These are phyloP conservation scores for Aratinga solstitialis DNA, from an alignment of 2,797 vertebrate genomes.

Conservation along the genomic window DNA sequence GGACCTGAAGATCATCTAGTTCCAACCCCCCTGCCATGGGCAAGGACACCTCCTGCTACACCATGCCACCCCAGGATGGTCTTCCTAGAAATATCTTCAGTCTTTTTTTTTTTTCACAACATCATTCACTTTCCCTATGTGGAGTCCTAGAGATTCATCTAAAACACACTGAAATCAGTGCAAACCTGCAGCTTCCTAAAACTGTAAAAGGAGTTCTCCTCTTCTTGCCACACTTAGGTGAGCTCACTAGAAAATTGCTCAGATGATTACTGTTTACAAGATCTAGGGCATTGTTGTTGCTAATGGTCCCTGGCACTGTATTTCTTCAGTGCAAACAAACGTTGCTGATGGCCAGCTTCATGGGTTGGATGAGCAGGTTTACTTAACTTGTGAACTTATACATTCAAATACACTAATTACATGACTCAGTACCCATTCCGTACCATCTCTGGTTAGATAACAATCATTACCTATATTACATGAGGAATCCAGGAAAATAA, in stretches of 20 bases:
- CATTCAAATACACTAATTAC: background rate
- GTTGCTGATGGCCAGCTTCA: background rate
- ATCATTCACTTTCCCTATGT: background rate
- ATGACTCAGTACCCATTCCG: background rate
- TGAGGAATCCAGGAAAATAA: background rate
- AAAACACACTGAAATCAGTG: background rate
- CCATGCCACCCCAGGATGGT: background rate
- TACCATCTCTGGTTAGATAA: background rate
- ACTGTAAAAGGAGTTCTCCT: background rate
- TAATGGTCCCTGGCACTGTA: background rate
- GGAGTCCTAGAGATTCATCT: background rate
- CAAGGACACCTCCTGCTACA: no score
- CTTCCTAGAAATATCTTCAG: background rate
- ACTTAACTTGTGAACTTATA: background rate
- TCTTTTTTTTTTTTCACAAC: background rate
- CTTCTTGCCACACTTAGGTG: background rate
- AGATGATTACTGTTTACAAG: background rate
- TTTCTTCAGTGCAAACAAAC: background rate
- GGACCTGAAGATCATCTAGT: no score
- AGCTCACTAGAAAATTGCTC: background rate
- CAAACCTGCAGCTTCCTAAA: background rate
- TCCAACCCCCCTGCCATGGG: no score
- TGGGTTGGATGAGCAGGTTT: background rate
- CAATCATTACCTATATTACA: background rate
- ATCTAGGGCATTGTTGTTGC: background rate